A percentile compares a stretch with the other conserved stretches of the same genome.
phyloP scores from a whole-genome alignment of 2,113 vertebrate genomes.

The Bambusicola thoracicus region DNA sequence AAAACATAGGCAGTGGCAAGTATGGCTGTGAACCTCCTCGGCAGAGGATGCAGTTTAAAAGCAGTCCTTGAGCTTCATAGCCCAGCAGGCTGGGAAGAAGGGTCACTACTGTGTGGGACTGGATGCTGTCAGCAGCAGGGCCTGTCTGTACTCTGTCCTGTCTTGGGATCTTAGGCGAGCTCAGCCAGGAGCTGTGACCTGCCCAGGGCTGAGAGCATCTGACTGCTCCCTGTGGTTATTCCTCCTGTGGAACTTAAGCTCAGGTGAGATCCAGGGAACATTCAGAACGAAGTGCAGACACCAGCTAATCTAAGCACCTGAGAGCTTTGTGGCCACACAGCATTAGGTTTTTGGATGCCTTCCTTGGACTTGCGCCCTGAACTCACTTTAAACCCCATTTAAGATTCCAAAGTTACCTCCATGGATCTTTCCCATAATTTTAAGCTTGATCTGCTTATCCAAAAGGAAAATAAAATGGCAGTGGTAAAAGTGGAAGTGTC shows the following conservation, averaged over 20 bases:
- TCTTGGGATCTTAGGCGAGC: background rate
- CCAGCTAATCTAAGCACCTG: background rate
- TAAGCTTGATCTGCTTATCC: constrained; percentile 3
- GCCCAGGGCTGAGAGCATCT: background rate
- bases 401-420: constrained; percentile 6
- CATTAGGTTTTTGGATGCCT: background rate
- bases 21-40: background rate
- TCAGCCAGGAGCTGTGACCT: background rate
- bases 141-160: fast-evolving
- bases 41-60: background rate
- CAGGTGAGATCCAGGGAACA: constrained; percentile 40
- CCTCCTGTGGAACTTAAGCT: background rate
- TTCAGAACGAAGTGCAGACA: background rate
- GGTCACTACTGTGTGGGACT: background rate
- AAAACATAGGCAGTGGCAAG: background rate
- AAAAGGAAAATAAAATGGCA: constrained; percentile 42
- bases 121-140: background rate
- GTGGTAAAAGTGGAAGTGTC: background rate
- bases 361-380: constrained; percentile 22
- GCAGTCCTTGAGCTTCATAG: background rate
- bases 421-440: background rate
- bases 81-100: background rate
- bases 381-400: constrained; percentile 1
- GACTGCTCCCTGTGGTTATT: background rate
- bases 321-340: background rate